Base-by-base conservation (phyloP, 2,797 vertebrate genomes). In the Siniperca undulata region DNA sequence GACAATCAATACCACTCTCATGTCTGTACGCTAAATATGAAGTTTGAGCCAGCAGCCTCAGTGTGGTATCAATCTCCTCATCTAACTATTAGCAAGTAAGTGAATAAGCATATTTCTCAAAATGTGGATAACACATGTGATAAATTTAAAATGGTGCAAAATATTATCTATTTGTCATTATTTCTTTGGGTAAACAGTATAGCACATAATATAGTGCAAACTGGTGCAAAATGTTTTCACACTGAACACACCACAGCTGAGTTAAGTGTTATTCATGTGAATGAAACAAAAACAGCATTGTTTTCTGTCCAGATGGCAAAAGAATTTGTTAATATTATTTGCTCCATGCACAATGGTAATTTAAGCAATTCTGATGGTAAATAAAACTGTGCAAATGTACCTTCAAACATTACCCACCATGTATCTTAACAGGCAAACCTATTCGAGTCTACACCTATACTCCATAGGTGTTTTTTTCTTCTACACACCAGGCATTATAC, bases 251-350 rank as follows among this genome's bases (percentile, higher is more conserved):
- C 20, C 20, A 55, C 50, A 70, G 4, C 13, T 40, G 1, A 55
- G n/a, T 2, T 4, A 24, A 36, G 27, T 7, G 5, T 38, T 48
- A 22, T 16, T 17, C n/a, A n/a, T 42, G 48, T 40, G 19, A 0
- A 60, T 30, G 30, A 40, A 72, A 70, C 40, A 70, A 78, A 58
- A 56, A 27, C 40, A 11, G n/a, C 13, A 30, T 17, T 70, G 48
- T 38, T 78, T 60, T 83, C 30, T 13, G 7, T 38, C 22, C 55
- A 48, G n/a, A 61, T 34, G 27, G 56, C 13, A 38, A 40, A 69
- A 68, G 3, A 27, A 80, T 62, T 55, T 0, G 12, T 44, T 77
- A 50, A 77, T 74, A 42, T 58, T 11, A 52, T 20, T 72, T 52
- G 46, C 46, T 17, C 3, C 13, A 3, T 38, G 36, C 22, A 53